phyloP scores from a whole-genome alignment of 1,140 invertebrate species.

The Antheraea pernyi region DNA sequence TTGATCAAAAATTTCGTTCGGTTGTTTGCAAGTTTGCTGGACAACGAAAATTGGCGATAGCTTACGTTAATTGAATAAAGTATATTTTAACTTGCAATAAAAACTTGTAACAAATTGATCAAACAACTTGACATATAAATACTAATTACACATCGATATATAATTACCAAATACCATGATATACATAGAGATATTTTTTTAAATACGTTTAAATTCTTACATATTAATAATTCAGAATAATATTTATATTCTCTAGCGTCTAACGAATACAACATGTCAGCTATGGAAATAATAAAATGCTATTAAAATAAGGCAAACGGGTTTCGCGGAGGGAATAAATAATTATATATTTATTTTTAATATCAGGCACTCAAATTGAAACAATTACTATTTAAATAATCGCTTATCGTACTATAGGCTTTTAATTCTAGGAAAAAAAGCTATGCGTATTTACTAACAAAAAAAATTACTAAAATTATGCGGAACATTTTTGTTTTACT shows the following conservation, averaged over 20 bases:
- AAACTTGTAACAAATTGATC: background rate
- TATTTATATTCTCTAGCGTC: constrained; percentile 36
- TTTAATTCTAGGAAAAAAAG: constrained; percentile 21
- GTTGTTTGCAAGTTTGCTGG: too few relatives aligned
- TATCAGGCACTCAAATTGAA: constrained; percentile 70
- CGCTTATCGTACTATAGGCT: constrained; percentile 20
- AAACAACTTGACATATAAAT: background rate
- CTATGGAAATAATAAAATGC: constrained; percentile 53
- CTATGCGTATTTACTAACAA: constrained; percentile 13
- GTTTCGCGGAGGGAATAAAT: constrained; percentile 70
- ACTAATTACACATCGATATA: background rate
- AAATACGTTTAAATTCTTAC: background rate
- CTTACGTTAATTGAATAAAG: too few relatives aligned
- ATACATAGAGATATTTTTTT: background rate
- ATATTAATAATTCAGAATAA: constrained; percentile 1
- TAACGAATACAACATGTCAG: constrained; percentile 38
- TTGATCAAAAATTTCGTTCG: too few relatives aligned
- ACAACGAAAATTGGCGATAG: too few relatives aligned
- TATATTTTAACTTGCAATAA: too few relatives aligned
- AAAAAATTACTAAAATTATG: background rate
- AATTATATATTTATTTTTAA: constrained; percentile 41
- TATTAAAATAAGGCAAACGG: constrained; percentile 77
- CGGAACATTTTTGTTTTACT: background rate
- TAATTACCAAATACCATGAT: background rate
- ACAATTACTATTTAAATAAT: constrained; percentile 42